Evolutionary conservation across 2,888 invertebrate genomes (phyloP).

Genomic region (Cosmia pyralina): DNA sequence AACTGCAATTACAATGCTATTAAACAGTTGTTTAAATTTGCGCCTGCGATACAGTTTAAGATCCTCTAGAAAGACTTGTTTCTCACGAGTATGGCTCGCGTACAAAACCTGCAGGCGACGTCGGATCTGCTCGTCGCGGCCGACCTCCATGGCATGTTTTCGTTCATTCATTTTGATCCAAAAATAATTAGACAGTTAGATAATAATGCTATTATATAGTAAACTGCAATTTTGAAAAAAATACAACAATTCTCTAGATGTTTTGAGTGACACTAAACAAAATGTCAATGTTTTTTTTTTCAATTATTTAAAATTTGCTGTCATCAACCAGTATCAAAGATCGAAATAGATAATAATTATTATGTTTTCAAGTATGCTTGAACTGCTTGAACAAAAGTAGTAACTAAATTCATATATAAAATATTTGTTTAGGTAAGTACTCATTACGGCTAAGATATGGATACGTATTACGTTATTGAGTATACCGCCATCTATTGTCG

Average conservation of each 20-base stretch:
- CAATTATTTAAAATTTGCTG: neutral
- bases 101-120: slow-evolving; percentile 77
- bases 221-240: slow-evolving; percentile 75
- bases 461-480: slow-evolving; percentile 7
- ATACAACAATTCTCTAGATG: slow-evolving; percentile 16
- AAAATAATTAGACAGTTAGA: slow-evolving; percentile 6
- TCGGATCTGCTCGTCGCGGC: slow-evolving; percentile 70
- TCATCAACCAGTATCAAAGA: slow-evolving; percentile 28
- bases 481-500: slow-evolving; percentile 67
- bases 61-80: slow-evolving; percentile 82
- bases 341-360: neutral
- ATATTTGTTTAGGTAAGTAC: neutral
- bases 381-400: neutral
- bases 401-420: neutral
- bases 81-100: slow-evolving; percentile 75
- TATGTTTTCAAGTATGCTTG: neutral
- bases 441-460: neutral
- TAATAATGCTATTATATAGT: neutral
- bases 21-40: slow-evolving; percentile 67
- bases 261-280: slow-evolving; percentile 40
- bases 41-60: slow-evolving; percentile 76
- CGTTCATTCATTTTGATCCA: slow-evolving; percentile 67
- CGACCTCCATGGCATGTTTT: slow-evolving; percentile 69
- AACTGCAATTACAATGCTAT: slow-evolving; percentile 68
- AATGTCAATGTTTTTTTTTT: slow-evolving; percentile 25